Evolutionary conservation across 2,888 invertebrate genomes (phyloP), one percentile per base, ranked within the genome.

Genomic region (Xestia xanthographa): DNA sequence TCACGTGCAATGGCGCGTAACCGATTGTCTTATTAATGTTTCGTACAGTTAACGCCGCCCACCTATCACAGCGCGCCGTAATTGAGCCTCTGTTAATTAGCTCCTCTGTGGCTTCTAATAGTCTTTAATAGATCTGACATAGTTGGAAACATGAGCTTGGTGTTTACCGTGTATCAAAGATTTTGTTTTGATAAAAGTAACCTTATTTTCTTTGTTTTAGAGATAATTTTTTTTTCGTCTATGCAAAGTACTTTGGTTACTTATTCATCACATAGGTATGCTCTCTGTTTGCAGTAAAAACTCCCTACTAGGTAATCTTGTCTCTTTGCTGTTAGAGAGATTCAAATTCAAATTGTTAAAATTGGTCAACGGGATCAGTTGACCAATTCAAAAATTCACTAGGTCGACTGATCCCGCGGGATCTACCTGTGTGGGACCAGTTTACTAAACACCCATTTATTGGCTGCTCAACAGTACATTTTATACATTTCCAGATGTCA

Each of bases 21-120:
- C 87, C 77, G 77, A 88, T 87, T 88, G 88, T 87, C 92, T 92
- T 92, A 94, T 93, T 94, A 94, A 91, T 90, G 87, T 88, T 85
- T 85, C 79, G 85, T 88, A 92, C 93, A 90, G 92, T 92, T 90
- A 91, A 69, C 84, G 82, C 90, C 93, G 91, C 93, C 93, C 89
- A 92, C 91, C 91, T 89, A 91, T 90, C 86, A 80, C 43, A 72
- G 58, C 53, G 65, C 38, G 53, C 38, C 65, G 81, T 87, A 90
- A 90, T 87, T 88, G 87, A 89, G 86, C 85, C 79, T 38, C 69
- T 70, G 82, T 88, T 90, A 90, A 91, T 91, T 90, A 90, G 87
- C 84, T 87, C 82, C 69, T 80, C 72, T 62, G 67, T 67, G 65
- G 58, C 66, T 65, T 73, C 74, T 83, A 84, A 83, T 81, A 77